phyloP scores from a whole-genome alignment of 2,113 vertebrate species.

The Cyphomyrus plagiostoma region DNA sequence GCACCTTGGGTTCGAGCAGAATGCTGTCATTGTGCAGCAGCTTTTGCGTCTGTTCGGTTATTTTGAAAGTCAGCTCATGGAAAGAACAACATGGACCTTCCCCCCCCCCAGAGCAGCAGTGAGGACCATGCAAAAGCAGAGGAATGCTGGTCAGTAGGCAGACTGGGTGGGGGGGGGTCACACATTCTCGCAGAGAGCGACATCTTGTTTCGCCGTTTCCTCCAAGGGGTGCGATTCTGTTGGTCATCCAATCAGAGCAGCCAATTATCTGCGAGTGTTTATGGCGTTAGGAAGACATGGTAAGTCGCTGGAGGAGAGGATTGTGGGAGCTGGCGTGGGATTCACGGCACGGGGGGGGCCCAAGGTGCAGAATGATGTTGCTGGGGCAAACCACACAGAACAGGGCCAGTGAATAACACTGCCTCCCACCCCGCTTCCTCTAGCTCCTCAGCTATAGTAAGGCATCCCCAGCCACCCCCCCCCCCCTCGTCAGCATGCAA shows the following conservation, averaged over 20 bases:
- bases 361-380: not conserved
- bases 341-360: not conserved
- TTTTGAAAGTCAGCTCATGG: constrained; percentile 30
- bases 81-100: constrained; percentile 29
- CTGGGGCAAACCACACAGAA: not conserved
- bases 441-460: not conserved
- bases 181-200: not conserved
- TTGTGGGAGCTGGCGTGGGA: too few relatives aligned
- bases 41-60: constrained; percentile 13
- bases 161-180: not conserved
- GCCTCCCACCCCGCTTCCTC: not conserved
- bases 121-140: not conserved
- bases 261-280: not conserved
- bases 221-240: not conserved
- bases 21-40: constrained; percentile 28
- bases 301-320: not conserved
- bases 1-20: constrained; percentile 23
- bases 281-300: constrained; percentile 24
- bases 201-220: constrained; percentile 8
- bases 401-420: not conserved
- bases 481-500: not conserved
- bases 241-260: constrained; percentile 19
- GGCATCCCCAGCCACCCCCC: not conserved
- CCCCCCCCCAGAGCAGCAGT: not conserved
- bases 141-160: constrained; percentile 1